These are phyloP conservation scores for Meloe dianella DNA, from an alignment of 2,888 invertebrate genomes.

Conservation along the genomic window DNA sequence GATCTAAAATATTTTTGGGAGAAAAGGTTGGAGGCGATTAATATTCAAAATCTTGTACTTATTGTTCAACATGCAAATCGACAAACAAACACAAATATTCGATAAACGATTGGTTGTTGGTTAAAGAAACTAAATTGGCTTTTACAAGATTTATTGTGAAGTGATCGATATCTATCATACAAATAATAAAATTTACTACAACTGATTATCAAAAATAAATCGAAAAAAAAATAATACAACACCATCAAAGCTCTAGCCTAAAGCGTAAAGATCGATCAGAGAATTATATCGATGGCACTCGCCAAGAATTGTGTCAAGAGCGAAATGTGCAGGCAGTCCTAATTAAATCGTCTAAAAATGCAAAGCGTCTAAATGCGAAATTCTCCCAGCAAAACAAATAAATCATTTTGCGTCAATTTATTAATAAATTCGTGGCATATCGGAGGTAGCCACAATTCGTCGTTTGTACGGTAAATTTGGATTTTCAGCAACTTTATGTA, in stretches of 20 bases:
- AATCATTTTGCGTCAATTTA: slow-evolving; percentile 23
- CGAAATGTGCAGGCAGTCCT: not conserved
- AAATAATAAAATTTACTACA: slow-evolving; percentile 2
- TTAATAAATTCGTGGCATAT: slow-evolving; percentile 45
- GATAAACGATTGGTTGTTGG: slow-evolving; percentile 7
- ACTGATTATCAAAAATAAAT: slow-evolving; percentile 27
- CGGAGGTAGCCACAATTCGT: slow-evolving; percentile 62
- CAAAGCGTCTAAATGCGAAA: slow-evolving; percentile 1
- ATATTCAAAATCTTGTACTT: slow-evolving; percentile 15
- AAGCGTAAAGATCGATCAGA: not conserved
- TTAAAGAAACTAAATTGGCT: slow-evolving; percentile 13
- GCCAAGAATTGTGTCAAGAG: too few species aligned
- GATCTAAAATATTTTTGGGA: not conserved
- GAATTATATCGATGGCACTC: not conserved
- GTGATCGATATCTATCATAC: slow-evolving; percentile 5
- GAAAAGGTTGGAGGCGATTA: slow-evolving; percentile 13
- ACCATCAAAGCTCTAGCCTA: slow-evolving; percentile 1
- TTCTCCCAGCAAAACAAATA: not conserved
- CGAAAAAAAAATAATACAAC: slow-evolving; percentile 9
- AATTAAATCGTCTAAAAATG: slow-evolving; percentile 2
- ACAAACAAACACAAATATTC: slow-evolving; percentile 43
- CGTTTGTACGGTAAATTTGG: slow-evolving; percentile 59
- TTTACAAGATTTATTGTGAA: slow-evolving; percentile 15
- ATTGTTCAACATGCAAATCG: slow-evolving; percentile 38
- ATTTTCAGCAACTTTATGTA: slow-evolving; percentile 64